Percentiles rank a stretch among this genome's conserved stretches.
Evolutionary conservation across 2,113 vertebrate genomes (phyloP).

Genomic region (Rhabdornis inornatus): DNA sequence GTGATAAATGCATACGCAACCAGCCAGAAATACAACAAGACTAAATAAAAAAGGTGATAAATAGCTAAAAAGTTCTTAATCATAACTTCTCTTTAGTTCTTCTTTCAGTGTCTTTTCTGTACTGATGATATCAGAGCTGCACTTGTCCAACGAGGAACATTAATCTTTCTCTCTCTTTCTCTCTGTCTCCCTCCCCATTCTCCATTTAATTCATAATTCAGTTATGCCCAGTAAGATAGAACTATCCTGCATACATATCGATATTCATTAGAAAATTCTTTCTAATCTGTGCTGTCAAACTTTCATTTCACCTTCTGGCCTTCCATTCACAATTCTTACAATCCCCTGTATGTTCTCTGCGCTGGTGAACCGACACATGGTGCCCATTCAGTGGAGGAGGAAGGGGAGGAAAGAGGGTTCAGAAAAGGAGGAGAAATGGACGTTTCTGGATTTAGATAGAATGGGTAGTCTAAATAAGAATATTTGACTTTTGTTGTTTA

Average conservation of each 20-base stretch:
- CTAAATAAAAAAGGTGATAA: not conserved
- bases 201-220: not conserved
- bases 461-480: not conserved
- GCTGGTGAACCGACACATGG: not conserved
- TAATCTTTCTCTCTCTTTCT: not conserved
- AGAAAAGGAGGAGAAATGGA: not conserved
- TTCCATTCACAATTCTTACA: not conserved
- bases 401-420: not conserved
- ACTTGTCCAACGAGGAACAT: not conserved
- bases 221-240: not conserved
- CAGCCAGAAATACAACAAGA: not conserved
- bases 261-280: not conserved
- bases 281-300: not conserved
- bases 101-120: not conserved
- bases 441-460: not conserved
- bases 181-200: not conserved
- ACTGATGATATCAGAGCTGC: not conserved
- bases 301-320: not conserved
- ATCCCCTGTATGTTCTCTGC: rapidly evolving
- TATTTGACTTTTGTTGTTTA: not conserved
- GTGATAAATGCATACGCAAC: not conserved
- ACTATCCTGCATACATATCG: not conserved
- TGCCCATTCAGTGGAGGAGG: not conserved
- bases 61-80: not conserved
- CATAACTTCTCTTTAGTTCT: not conserved